Evolutionary conservation across 2,797 vertebrate species (phyloP), one percentile per base, ranked within the genome.

Genomic region (Sebastes iracundus): DNA sequence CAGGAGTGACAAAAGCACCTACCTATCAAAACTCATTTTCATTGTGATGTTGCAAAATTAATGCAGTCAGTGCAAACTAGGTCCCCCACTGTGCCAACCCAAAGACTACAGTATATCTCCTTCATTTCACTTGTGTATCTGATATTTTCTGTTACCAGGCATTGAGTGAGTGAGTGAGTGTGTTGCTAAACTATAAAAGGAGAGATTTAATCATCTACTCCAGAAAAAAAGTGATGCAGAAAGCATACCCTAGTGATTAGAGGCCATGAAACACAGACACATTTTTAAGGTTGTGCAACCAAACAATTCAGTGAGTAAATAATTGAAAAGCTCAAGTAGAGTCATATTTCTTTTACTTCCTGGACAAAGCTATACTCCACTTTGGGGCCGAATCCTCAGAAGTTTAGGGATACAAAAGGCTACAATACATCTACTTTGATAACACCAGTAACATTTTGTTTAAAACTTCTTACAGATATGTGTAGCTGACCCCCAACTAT

Each of bases 261-360:
- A 18, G 62, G 72, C 25, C 25, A 75, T 66, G 65, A 86, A 59
- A 84, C 77, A 80, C 53, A 81, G 73, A 77, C 74, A 81, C 25
- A 46, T 65, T 74, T 82, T 77, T 25, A 75, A 79, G 42, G 10
- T 33, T 27, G 28, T 25, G 20, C 46, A 77, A 64, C 63, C 53
- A 30, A 77, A 76, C 9, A 60, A 27, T 42, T 64, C 8, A 35
- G 13, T n/a, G 6, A 61, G 1, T 14, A 14, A 32, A 11, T 33
- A 35, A 69, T 5, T 67, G 22, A 20, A 72, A 73, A 16, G 23
- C 32, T 65, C 32, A 11, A 20, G 14, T 55, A 14, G 35, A 38
- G 35, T 38, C 35, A 6, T 5, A 38, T 38, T 38, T 38, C 0
- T 38, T 38, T 38, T 38, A 38, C 35, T 38, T 75, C 13, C 33